Evolutionary conservation across 2,888 invertebrate genomes (phyloP).

Genomic region (Ormyrus rosae): DNA sequence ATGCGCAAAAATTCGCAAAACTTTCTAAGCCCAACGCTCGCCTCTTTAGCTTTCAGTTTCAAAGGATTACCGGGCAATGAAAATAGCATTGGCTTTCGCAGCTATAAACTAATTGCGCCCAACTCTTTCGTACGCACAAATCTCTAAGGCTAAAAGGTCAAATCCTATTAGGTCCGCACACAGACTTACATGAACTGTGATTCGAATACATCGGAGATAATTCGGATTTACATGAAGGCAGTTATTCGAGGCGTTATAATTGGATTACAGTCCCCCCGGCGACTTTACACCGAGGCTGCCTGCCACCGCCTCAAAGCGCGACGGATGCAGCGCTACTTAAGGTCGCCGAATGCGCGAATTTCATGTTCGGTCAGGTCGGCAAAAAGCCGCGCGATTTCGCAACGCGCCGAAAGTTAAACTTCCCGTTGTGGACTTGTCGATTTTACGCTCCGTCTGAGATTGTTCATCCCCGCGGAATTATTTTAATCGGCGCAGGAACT

Average conservation of each 20-base stretch:
- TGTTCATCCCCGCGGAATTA: no score
- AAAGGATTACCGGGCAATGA: not conserved
- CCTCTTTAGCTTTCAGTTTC: no score
- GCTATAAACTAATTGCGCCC: not conserved
- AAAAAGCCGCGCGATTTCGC: constrained; percentile 29
- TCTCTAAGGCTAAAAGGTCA: constrained; percentile 20
- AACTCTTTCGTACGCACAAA: constrained; percentile 7
- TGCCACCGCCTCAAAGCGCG: constrained; percentile 5
- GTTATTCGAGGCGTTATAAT: constrained; percentile 52
- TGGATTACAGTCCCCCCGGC: constrained; percentile 43
- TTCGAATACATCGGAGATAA: constrained; percentile 39
- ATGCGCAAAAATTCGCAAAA: no score
- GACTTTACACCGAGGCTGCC: constrained; percentile 20
- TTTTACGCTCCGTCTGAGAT: not conserved
- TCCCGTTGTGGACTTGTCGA: not conserved
- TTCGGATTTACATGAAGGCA: constrained; percentile 48
- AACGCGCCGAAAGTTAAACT: not conserved
- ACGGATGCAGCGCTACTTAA: constrained; percentile 2
- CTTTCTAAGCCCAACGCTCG: no score
- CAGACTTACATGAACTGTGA: constrained; percentile 28
- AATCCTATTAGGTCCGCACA: constrained; percentile 31
- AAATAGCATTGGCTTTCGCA: not conserved
- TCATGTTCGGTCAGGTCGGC: constrained; percentile 26
- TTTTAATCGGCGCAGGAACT: no score
- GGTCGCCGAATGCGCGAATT: constrained; percentile 1